These are phyloP conservation scores for Mus pahari DNA, from an alignment of 2,113 vertebrate species.

Conservation along the genomic window DNA sequence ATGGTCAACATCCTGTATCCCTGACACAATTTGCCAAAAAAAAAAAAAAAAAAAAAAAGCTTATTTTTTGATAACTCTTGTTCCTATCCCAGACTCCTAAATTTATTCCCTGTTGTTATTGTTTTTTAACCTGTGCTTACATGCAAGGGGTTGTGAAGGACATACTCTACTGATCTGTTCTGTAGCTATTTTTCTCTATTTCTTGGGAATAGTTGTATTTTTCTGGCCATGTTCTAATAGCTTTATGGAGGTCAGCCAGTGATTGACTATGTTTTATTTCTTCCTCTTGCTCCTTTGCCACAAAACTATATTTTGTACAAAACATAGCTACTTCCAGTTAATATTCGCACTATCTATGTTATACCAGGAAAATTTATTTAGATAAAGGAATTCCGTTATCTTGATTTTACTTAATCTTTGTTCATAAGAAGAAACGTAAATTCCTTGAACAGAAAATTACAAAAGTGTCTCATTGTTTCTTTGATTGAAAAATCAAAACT, in stretches of 20 bases:
- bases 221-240: conserved; percentile 27
- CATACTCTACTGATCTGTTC: not conserved
- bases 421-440: conserved; percentile 34
- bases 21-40: not conserved
- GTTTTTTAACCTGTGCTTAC: not conserved
- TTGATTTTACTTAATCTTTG: conserved; percentile 43
- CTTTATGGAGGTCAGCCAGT: not conserved
- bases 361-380: conserved; percentile 34
- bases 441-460: conserved; percentile 17
- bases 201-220: conserved; percentile 8
- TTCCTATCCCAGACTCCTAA: conserved; percentile 30
- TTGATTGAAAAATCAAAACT: conserved; percentile 52
- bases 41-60: not conserved
- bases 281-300: conserved; percentile 4
- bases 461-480: conserved; percentile 37
- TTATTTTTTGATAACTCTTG: conserved; percentile 23
- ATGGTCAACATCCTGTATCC: not conserved
- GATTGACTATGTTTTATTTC: not conserved
- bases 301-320: conserved; percentile 7
- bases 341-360: conserved; percentile 22
- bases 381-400: not conserved
- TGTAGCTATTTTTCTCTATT: not conserved
- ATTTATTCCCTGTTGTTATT: not conserved
- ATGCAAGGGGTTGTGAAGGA: not conserved
- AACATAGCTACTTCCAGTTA: not conserved